Base-by-base conservation (phyloP, 2,888 invertebrate species). In the Drosophila prolongata region DNA sequence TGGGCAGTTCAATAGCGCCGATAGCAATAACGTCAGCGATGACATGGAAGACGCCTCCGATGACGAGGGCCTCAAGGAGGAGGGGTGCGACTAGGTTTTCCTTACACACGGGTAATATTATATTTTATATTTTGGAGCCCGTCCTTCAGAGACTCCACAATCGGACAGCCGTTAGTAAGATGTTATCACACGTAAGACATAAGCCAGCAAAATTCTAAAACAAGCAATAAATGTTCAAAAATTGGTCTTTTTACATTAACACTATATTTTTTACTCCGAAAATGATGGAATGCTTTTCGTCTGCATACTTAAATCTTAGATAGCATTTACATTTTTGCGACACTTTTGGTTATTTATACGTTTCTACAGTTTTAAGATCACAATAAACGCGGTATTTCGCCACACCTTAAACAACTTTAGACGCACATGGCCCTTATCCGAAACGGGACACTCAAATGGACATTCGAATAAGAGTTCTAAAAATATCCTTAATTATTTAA, bases 401-500 rank as follows among this genome's bases (percentile, higher is more conserved):
- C 30, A 30, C 8, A 30, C 30, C 30, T 14, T n/a, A 14, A 11
- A 19, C 5, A 19, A 60, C 46, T n/a, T 34, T n/a, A 58, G 61
- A 52, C 67, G 69, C 80, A 46, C 54, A 75, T 76, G 76, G 66
- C 37, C 52, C 30, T 30, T 8, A 30, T 30, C 30, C 30, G 53
- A 65, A 73, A 74, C 72, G 57, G 64, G 61, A 54, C 55, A 46
- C 49, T 38, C 62, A 61, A 80, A 76, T 75, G 89, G 84, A 81
- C 83, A 82, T 77, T 40, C 65, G 80, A 73, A 80, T 42, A 52
- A 30, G 75, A 52, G 53, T 84, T 71, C 90, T 72, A 75, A 87
- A 90, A 88, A 71, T 78, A 79, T 83, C 76, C 75, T 87, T 89
- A 89, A 86, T 89, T 86, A 86, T 89, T 87, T 67, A 89, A 89